Evolutionary conservation across 2,888 invertebrate species (phyloP).

Genomic region (Drosophila mimetica): DNA sequence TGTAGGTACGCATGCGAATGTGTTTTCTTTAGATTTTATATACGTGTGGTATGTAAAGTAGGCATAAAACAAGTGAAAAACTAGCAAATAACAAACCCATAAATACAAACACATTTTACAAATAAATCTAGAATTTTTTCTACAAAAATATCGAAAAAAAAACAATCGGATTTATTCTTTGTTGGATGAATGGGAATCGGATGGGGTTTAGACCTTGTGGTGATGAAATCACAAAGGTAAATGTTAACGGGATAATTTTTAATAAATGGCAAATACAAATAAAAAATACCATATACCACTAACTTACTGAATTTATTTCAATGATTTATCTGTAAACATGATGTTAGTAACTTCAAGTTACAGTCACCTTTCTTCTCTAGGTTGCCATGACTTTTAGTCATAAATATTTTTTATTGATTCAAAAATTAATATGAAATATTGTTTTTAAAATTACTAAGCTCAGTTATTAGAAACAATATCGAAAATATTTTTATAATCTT

Average conservation of each 20-base stretch:
- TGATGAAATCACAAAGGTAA: not conserved
- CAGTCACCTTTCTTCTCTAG: no score
- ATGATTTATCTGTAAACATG: no score
- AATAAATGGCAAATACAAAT: no score
- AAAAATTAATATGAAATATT: no score
- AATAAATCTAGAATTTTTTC: conserved; percentile 55
- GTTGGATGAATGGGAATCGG: conserved; percentile 2
- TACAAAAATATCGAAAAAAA: conserved; percentile 32
- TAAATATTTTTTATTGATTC: no score
- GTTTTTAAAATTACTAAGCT: no score
- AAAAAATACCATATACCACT: no score
- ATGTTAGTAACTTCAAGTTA: no score
- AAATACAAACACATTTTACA: conserved; percentile 57
- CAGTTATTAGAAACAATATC: no score
- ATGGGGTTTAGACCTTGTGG: not conserved
- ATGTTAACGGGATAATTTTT: not conserved
- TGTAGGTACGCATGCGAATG: conserved; percentile 61
- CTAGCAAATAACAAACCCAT: conserved; percentile 43
- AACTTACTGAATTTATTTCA: no score
- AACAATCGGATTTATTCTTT: conserved; percentile 34
- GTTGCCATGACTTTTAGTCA: no score
- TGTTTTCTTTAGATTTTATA: conserved; percentile 62
- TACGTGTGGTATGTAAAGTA: conserved; percentile 71
- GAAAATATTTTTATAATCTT: no score
- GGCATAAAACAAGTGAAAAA: conserved; percentile 51